Evolutionary conservation across 2,888 invertebrate genomes (phyloP).

Genomic region (Folsomia manolachei): DNA sequence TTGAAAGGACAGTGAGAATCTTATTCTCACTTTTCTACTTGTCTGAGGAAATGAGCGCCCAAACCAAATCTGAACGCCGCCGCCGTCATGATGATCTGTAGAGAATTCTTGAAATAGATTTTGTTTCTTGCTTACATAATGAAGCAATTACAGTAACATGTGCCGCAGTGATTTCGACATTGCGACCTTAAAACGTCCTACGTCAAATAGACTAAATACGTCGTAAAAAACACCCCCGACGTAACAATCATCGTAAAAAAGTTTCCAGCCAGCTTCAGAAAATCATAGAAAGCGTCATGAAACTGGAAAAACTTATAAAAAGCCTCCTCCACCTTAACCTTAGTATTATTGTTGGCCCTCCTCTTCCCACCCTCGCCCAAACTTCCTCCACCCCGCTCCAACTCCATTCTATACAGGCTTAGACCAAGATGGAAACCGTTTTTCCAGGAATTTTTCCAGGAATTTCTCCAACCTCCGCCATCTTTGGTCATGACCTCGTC

Average conservation of each 20-base stretch:
- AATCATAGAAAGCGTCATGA: constrained; percentile 40
- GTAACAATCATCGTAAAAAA: constrained; percentile 31
- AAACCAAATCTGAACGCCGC: too few relatives aligned
- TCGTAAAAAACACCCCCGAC: constrained; percentile 42
- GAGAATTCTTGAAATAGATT: too few relatives aligned
- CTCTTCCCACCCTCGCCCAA: constrained; percentile 25
- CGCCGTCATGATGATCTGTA: too few relatives aligned
- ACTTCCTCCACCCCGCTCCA: constrained; percentile 7
- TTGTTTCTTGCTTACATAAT: too few relatives aligned
- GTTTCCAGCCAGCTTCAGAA: constrained; percentile 33
- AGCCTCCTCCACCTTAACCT: constrained; percentile 24
- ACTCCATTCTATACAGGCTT: constrained; percentile 41
- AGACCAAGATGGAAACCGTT: constrained; percentile 33
- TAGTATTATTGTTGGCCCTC: constrained; percentile 14
- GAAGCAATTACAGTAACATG: too few relatives aligned
- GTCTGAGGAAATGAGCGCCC: too few relatives aligned
- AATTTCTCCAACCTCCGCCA: background rate
- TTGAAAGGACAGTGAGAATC: too few relatives aligned
- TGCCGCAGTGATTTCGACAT: too few relatives aligned
- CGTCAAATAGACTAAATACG: constrained; percentile 45
- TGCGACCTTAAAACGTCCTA: too few relatives aligned
- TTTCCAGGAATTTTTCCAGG: constrained; percentile 6
- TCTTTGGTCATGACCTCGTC: constrained; percentile 31
- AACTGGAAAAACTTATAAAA: constrained; percentile 40
- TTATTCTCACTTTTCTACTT: too few relatives aligned